Evolutionary conservation across 2,797 vertebrate genomes (phyloP).

Genomic region (Ficedula albicollis): DNA sequence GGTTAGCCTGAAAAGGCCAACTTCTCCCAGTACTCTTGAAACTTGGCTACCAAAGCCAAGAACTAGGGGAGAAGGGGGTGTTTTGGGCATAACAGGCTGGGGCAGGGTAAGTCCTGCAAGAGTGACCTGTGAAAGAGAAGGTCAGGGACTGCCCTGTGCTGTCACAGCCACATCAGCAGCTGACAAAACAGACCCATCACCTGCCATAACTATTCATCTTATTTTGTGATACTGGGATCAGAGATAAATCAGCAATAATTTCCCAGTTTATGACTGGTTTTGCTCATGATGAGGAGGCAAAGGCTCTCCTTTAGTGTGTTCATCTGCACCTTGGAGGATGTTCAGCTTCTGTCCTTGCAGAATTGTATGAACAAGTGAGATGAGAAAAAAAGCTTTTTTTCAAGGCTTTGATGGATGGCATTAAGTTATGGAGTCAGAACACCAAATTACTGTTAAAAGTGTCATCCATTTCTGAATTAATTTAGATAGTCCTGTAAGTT

Average conservation of each 20-base stretch:
- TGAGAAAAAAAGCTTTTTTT: not conserved
- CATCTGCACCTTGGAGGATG: not conserved
- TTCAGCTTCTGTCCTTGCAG: not conserved
- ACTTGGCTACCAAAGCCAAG: not conserved
- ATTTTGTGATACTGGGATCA: not conserved
- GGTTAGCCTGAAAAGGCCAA: not conserved
- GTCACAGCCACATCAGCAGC: not conserved
- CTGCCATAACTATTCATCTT: not conserved
- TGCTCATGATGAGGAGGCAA: rapidly evolving
- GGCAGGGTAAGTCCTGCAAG: not conserved
- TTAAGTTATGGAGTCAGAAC: not conserved
- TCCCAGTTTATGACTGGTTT: not conserved
- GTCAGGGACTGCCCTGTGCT: not conserved
- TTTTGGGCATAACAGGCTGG: not conserved
- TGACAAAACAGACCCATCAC: rapidly evolving
- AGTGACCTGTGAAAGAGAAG: not conserved
- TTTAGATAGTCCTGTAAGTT: not conserved
- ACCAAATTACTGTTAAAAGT: not conserved
- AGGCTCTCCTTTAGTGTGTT: not conserved
- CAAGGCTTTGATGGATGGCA: not conserved
- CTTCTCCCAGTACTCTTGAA: not conserved
- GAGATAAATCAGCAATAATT: not conserved
- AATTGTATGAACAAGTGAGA: not conserved
- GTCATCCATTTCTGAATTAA: not conserved
- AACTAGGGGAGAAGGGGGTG: too few species aligned